These are phyloP conservation scores for Dolichallabes microphthalmus DNA, from an alignment of 2,113 vertebrate genomes.

Conservation along the genomic window DNA sequence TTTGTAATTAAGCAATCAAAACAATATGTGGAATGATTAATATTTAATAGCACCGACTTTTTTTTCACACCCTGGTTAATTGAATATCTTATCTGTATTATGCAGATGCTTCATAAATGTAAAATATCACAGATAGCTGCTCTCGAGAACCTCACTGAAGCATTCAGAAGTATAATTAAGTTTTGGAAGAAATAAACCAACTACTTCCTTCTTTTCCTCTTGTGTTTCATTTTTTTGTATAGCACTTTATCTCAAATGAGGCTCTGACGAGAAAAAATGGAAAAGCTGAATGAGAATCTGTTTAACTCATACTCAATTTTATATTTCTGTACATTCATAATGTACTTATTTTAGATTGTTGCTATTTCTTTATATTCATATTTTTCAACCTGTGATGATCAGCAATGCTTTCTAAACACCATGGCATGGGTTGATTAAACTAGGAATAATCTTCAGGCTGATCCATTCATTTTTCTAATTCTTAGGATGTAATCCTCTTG, in stretches of 20 bases:
- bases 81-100: conserved; percentile 80
- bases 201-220: conserved; percentile 53
- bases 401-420: conserved; percentile 58
- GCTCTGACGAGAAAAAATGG: conserved; percentile 61
- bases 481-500: conserved; percentile 68
- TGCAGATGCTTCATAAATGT: conserved; percentile 80
- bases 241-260: conserved; percentile 63
- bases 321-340: not conserved
- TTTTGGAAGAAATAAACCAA: conserved; percentile 63
- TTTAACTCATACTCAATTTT: conserved; percentile 35
- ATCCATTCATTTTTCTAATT: conserved; percentile 62
- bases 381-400: conserved; percentile 15
- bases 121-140: conserved; percentile 75
- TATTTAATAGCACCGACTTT: conserved; percentile 72
- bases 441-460: conserved; percentile 66
- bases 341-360: not conserved
- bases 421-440: conserved; percentile 66
- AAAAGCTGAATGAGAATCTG: conserved; percentile 42
- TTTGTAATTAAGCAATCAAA: conserved; percentile 77
- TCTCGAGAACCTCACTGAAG: conserved; percentile 71
- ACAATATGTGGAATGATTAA: conserved; percentile 72
- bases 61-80: conserved; percentile 69
- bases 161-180: conserved; percentile 78
- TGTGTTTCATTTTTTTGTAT: conserved; percentile 28
- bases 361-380: conserved; percentile 5